Evolutionary conservation across 2,888 invertebrate genomes (phyloP), one percentile per base, ranked within the genome.

Genomic region (Lysandra bellargus): DNA sequence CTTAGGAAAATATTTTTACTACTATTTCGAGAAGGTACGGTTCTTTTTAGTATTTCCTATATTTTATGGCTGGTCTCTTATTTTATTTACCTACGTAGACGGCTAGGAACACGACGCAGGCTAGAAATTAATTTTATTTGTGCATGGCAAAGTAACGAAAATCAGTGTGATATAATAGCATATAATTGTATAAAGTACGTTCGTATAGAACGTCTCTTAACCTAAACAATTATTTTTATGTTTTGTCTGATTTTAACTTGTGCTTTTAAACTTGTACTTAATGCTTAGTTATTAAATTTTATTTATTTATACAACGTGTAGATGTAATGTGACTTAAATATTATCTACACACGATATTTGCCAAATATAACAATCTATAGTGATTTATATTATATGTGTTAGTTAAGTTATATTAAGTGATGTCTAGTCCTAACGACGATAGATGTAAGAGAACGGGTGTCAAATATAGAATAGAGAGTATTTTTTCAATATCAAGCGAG

Each of bases 401-500:
- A 76, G 37, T 76, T 76, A 57, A 57, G 76, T 76, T 57, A 33
- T 53, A 17, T 30, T 76, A 76, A 76, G 76, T 53, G 76, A 76
- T 61, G 44, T 61, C 60, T 23, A 49, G 78, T 79, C 73, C 49
- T 73, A 60, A 60, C 33, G 37, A 23, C 57, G n/a, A 53, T 64
- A 74, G 49, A 72, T 76, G 1, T 80, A 79, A 79, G 78, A 78
- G 73, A 73, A 57, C 69, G 49, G 61, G 80, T 80, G 80, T 80
- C 80, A 80, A 80, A 80, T 73, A 12, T 78, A 80, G 44, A 37
- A 30, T 64, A 78, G 33, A 78, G 64, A 79, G 78, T 79, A 79
- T 76, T 80, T 81, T 80, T 78, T 57, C 80, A 79, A 80, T 64
- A 80, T 72, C 44, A 53, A 75, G 78, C 60, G 74, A 74, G 40